Evolutionary conservation across 2,888 invertebrate species (phyloP), one percentile per base, ranked within the genome.

Genomic region (Sphecodes monilicornis): DNA sequence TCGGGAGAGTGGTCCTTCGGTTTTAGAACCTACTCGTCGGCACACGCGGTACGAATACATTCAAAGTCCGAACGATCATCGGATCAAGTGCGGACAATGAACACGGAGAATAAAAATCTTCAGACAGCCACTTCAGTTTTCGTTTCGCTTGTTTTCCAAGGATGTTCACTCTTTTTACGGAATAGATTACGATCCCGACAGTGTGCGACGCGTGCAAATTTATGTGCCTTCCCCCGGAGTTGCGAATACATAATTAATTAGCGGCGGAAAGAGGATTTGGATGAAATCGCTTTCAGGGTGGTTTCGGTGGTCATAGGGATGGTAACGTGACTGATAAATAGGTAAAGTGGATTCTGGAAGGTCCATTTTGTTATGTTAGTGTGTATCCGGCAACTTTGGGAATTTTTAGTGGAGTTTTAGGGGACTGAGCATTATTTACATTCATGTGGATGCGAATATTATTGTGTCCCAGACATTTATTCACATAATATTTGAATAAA

Each of bases 171-270:
- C n/a, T n/a, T 18, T 29, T 36, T 32, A 18, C 32, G 64, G 60
- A 64, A 64, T n/a, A 64, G 32, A 64, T 29, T 29, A 6, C 32
- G 29, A 29, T 13, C 32, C 64, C 29, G 18, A 1, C 29, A 6
- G 8, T 16, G 60, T 29, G 60, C 22, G 50, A 29, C 60, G 29
- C 60, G 16, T 16, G 60, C 16, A 29, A 60, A 60, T 60, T 26
- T 60, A 60, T 60, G 60, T 13, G 29, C 29, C 60, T 4, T 29
- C 16, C 26, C 16, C 29, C 60, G 60, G 60, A 29, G 60, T 29
- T 60, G 29, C 29, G 60, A 29, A 60, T 60, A 60, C 60, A 60
- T 60, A 60, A 60, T 60, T 26, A 60, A 60, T 60, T 60, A 60
- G 60, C 4, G 6, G 29, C 60, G 29, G 57, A 57, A 26, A 57